Evolutionary conservation across 2,797 vertebrate genomes (phyloP), one percentile per base, ranked within the genome.

Genomic region (Coendou prehensilis): DNA sequence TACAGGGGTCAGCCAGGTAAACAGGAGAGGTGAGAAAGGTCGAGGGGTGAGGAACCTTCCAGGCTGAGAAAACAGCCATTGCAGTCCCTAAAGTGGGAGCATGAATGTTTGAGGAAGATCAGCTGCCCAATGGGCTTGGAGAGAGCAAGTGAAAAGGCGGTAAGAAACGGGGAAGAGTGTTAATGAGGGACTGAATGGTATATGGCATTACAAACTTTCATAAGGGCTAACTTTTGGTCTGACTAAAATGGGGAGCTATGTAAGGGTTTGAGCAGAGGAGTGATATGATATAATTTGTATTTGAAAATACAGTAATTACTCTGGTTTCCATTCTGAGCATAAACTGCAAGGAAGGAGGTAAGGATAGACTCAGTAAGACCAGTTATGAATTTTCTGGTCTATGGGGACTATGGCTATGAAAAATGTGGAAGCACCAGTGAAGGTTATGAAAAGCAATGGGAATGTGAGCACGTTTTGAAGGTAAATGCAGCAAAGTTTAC

Each of bases 221-320:
- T 20, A 61, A 61, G 23, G 50, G n/a, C 41, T 75, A 5, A 54
- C 45, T 89, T 92, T 57, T 52, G 88, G 28, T 75, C 5, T 63
- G 28, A 73, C 47, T 63, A 28, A 88, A 89, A 84, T 79, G 10
- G 45, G 11, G n/a, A 61, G 28, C 20, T 41, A 20, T 56, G 20
- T 45, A 87, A 56, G n/a, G 6, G 8, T 50, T 85, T 54, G 33
- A 52, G 57, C 64, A 85, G 52, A 81, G 26, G 20, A 59, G 5
- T 61, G 50, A 80, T 56, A 15, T 30, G n/a, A 87, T 93, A 67
- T 50, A 41, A 80, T 15, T 80, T 96, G n/a, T 30, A 81, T 56
- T 86, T 96, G n/a, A 93, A 95, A 30, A 50, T 54, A 54, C 13
- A 80, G 63, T 28, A 78, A 90, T 56, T 76, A 47, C 20, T 91